Evolutionary conservation across 1,140 invertebrate species (phyloP).

Genomic region (Procambarus virginalis): DNA sequence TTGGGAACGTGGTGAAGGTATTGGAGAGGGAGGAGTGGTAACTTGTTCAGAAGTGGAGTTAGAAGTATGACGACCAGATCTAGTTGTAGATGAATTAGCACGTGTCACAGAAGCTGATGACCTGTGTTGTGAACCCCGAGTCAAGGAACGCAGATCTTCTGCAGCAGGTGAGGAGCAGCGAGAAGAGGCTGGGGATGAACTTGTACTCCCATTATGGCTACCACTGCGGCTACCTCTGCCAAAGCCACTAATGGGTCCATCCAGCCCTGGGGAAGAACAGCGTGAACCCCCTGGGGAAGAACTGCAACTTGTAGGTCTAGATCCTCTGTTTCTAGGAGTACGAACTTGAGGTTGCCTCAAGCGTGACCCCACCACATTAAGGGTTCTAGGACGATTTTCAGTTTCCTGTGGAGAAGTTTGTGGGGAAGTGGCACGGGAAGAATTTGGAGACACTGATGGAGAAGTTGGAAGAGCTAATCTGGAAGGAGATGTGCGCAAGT

Average conservation of each 20-base stretch:
- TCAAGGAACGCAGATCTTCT: constrained; percentile 51
- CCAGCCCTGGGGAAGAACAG: constrained; percentile 55
- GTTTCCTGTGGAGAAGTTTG: constrained; percentile 54
- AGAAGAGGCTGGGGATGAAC: constrained; percentile 53
- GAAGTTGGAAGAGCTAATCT: constrained; percentile 61
- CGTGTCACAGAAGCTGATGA: constrained; percentile 11
- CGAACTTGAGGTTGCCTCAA: constrained; percentile 58
- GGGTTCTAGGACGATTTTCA: constrained; percentile 50
- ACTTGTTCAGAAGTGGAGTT: constrained; percentile 41
- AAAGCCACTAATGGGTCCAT: constrained; percentile 35
- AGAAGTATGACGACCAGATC: constrained; percentile 15
- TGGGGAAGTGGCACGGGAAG: constrained; percentile 52
- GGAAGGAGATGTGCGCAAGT: constrained; percentile 60
- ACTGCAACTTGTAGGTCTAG: constrained; percentile 63
- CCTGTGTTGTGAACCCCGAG: constrained; percentile 45
- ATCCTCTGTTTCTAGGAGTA: constrained; percentile 41
- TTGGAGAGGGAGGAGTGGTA: constrained; percentile 47
- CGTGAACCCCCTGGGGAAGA: constrained; percentile 61
- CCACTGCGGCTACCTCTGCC: constrained; percentile 50
- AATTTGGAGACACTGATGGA: constrained; percentile 45
- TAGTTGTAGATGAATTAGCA: constrained; percentile 13
- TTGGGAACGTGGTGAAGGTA: constrained; percentile 35
- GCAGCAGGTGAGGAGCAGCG: constrained; percentile 52
- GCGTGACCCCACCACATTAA: constrained; percentile 48
- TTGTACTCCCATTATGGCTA: constrained; percentile 46